A percentile compares a stretch with the other conserved stretches of the same genome.
Conservation (phyloP, 2,113 vertebrate species). For the Felis chaus region DNA sequence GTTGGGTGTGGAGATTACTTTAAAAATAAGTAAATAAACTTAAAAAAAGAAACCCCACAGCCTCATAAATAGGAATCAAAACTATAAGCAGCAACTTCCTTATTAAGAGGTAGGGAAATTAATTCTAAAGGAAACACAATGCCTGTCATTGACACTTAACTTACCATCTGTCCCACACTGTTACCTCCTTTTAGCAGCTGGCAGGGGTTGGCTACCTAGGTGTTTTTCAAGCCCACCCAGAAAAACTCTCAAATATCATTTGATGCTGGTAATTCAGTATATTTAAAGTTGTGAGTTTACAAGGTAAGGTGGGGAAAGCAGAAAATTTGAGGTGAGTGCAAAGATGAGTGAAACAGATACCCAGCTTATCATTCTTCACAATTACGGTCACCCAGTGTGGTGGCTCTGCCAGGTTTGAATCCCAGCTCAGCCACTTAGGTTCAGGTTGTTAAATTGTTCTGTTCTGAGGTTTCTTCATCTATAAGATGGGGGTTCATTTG, state of each 20-base stretch:
- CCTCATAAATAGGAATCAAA: constrained; percentile 49
- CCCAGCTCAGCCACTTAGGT: background rate
- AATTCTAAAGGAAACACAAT: constrained; percentile 26
- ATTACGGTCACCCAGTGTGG: too few species aligned
- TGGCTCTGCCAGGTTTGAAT: background rate
- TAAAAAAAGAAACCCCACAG: background rate
- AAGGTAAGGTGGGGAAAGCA: background rate
- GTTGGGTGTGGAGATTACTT: background rate
- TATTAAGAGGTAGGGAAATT: background rate
- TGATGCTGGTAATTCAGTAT: background rate
- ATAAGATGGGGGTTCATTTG: background rate
- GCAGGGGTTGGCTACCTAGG: background rate
- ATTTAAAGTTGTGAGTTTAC: constrained; percentile 23
- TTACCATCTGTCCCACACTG: background rate
- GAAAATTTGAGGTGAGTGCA: background rate
- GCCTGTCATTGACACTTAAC: background rate
- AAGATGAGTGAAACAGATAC: background rate
- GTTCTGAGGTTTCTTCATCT: constrained; percentile 3
- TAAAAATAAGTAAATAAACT: background rate
- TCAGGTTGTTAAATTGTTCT: background rate
- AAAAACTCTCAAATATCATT: constrained; percentile 20
- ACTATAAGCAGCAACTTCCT: background rate
- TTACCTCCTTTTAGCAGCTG: background rate
- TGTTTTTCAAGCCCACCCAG: background rate
- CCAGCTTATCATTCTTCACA: background rate